A percentile compares a stretch with the other conserved stretches of the same genome.
Conservation (phyloP, 30 jellyfish, hydroid and myxozoan species). For the Hydractinia echinata region DNA sequence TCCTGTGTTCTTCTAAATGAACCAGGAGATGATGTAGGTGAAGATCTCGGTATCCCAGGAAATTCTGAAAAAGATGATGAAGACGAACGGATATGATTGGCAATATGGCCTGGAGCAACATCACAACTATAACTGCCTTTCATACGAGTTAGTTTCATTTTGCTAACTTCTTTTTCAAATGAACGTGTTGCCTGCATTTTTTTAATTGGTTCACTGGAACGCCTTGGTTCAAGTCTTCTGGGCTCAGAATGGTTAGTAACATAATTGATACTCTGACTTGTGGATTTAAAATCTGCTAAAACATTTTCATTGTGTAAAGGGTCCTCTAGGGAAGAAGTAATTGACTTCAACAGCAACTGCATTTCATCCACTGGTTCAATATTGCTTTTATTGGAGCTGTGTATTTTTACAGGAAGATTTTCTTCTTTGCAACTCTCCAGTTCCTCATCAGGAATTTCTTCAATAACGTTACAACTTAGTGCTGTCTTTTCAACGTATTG, state of each 20-base stretch:
- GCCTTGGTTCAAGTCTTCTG: neutral
- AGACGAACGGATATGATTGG: conserved; percentile 9
- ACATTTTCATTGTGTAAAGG: conserved; percentile 11
- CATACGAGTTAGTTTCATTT: neutral
- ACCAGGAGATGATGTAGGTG: neutral
- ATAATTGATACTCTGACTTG: neutral
- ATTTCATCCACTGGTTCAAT: neutral
- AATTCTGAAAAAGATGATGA: neutral
- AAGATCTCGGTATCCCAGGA: conserved; percentile 2
- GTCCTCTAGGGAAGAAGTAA: conserved; percentile 3
- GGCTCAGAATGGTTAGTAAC: neutral
- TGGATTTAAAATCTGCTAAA: neutral
- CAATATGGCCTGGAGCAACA: neutral
- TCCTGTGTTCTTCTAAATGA: neutral
- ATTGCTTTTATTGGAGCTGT: too few species aligned
- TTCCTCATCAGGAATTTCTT: too few species aligned
- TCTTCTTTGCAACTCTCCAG: too few species aligned
- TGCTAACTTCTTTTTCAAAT: neutral
- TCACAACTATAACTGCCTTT: conserved; percentile 8
- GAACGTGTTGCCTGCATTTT: neutral
- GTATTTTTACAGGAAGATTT: too few species aligned
- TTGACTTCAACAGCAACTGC: conserved; percentile 3
- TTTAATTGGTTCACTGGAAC: conserved; percentile 12
- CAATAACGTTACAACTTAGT: too few species aligned
- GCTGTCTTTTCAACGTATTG: too few species aligned